phyloP scores from a whole-genome alignment of 2,888 invertebrate genomes.

The Andrena marginata region DNA sequence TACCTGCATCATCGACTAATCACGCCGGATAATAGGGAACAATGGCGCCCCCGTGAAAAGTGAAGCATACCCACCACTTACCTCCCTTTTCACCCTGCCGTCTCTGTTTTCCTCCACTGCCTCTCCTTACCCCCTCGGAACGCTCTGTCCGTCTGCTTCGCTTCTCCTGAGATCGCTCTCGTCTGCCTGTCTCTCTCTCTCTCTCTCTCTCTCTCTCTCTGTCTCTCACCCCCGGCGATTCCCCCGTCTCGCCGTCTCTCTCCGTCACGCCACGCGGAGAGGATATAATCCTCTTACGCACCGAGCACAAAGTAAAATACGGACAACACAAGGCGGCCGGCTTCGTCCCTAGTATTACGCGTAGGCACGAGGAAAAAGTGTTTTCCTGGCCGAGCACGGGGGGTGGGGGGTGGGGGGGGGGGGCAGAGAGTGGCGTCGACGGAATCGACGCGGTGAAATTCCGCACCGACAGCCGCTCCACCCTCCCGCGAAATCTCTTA shows the following conservation, averaged over 20 bases:
- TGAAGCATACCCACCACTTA: constrained; percentile 83
- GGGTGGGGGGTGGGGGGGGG: no score
- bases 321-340: constrained; percentile 67
- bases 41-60: constrained; percentile 83
- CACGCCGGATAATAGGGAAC: constrained; percentile 84
- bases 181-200: constrained; percentile 4
- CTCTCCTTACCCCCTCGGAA: constrained; percentile 24
- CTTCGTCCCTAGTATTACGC: constrained; percentile 65
- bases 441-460: constrained; percentile 15
- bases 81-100: constrained; percentile 61
- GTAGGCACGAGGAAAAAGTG: constrained; percentile 52
- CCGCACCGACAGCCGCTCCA: constrained; percentile 20
- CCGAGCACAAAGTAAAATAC: constrained; percentile 83
- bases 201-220: constrained; percentile 18
- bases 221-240: neutral
- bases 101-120: constrained; percentile 32
- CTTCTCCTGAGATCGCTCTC: constrained; percentile 33
- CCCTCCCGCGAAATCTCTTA: constrained; percentile 72
- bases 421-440: constrained; percentile 10
- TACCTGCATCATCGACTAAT: constrained; percentile 85
- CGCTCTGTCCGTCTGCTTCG: constrained; percentile 12
- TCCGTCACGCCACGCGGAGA: constrained; percentile 53
- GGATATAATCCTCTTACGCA: constrained; percentile 84
- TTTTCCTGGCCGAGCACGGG: constrained; percentile 14
- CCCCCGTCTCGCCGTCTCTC: constrained; percentile 15